phyloP scores from a whole-genome alignment of 2,113 vertebrate genomes.

The Rhipidura dahli region DNA sequence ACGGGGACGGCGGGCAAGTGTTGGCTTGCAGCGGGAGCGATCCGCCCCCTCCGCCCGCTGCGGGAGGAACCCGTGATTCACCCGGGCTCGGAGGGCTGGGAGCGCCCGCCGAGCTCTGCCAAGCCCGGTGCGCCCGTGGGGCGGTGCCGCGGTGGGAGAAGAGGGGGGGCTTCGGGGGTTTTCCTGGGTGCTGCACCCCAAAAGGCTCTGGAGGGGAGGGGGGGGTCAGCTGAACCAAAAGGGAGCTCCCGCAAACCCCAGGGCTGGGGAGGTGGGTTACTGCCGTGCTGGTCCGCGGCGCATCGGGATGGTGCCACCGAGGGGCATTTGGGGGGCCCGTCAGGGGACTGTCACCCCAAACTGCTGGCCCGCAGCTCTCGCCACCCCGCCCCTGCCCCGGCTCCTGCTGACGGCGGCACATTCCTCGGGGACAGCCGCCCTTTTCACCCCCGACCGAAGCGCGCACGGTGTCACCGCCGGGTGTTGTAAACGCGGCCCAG shows the following conservation, averaged over 20 bases:
- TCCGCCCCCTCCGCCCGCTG: background rate
- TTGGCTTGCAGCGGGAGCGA: background rate
- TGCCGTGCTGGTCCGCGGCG: accelerated
- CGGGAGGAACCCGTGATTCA: constrained; percentile 33
- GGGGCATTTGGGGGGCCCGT: background rate
- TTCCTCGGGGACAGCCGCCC: background rate
- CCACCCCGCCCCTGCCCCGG: background rate
- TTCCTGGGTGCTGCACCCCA: background rate
- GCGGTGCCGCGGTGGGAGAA: background rate
- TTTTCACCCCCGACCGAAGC: background rate
- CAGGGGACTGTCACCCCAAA: background rate
- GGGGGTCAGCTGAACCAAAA: background rate
- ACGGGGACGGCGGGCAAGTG: background rate
- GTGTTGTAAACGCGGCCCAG: background rate
- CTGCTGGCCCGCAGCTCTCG: background rate
- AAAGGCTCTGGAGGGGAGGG: background rate
- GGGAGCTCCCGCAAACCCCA: accelerated
- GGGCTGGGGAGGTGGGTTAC: no score
- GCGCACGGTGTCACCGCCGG: background rate
- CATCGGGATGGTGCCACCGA: accelerated
- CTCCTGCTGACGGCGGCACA: constrained; percentile 44
- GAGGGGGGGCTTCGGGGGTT: accelerated
- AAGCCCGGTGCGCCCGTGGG: background rate
- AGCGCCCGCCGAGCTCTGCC: constrained; percentile 29
- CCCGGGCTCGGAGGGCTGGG: background rate